Evolutionary conservation across 2,888 invertebrate species (phyloP).

Genomic region (Sarcophaga variegata): DNA sequence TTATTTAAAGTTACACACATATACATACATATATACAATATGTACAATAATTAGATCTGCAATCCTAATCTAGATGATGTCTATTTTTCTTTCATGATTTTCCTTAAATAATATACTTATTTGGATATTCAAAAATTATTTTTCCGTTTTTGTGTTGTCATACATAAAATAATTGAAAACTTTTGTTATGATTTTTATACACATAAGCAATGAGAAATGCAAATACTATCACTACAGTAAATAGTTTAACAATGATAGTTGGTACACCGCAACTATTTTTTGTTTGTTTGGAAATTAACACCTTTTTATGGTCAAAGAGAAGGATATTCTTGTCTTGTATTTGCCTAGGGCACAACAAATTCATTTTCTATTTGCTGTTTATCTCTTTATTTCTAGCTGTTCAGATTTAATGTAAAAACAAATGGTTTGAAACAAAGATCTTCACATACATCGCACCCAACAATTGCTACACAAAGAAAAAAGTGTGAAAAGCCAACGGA

Average conservation of each 20-base stretch:
- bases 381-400: not conserved
- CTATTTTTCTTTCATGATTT: no score
- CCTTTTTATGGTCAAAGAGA: slow-evolving; percentile 35
- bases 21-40: no score
- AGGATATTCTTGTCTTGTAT: not conserved
- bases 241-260: slow-evolving; percentile 8
- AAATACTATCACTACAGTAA: not conserved
- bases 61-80: no score
- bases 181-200: no score
- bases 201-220: not conserved
- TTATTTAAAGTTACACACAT: no score
- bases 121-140: no score
- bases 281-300: slow-evolving; percentile 37
- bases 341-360: slow-evolving; percentile 18
- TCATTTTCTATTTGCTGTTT: not conserved
- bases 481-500: not conserved
- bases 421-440: not conserved
- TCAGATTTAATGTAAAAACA: not conserved
- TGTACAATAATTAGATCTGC: no score
- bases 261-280: slow-evolving; percentile 51
- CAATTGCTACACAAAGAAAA: not conserved
- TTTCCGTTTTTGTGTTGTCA: no score
- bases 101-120: no score
- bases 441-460: not conserved
- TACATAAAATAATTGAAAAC: no score